A percentile compares a stretch with the other conserved stretches of the same genome.
phyloP scores from a whole-genome alignment of 2,888 invertebrate genomes.

The Epinotia demarniana region DNA sequence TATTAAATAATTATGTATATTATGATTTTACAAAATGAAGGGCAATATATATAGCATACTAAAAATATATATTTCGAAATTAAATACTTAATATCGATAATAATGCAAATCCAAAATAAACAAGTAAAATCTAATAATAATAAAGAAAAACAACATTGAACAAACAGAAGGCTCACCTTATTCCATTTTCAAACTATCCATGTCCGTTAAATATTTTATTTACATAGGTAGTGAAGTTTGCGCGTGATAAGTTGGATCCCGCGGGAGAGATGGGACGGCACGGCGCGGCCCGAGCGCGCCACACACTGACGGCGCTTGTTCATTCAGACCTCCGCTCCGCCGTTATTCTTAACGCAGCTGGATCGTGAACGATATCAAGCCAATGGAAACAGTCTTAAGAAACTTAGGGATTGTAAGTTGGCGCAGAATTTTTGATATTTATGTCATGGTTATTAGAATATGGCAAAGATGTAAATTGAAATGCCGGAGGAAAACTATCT shows the following conservation, averaged over 20 bases:
- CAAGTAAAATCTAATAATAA: neutral
- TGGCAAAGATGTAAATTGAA: too few species aligned
- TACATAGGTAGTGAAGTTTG: conserved; percentile 61
- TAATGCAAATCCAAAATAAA: neutral
- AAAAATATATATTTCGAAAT: too few species aligned
- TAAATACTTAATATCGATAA: neutral
- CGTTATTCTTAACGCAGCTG: conserved; percentile 82
- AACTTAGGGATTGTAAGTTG: conserved; percentile 18
- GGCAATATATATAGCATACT: too few species aligned
- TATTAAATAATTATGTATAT: too few species aligned
- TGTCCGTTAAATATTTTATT: conserved; percentile 24
- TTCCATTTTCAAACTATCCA: conserved; percentile 32
- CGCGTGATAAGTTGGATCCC: conserved; percentile 54
- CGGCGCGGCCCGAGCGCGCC: conserved; percentile 62
- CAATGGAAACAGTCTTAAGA: conserved; percentile 45
- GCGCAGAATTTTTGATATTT: neutral
- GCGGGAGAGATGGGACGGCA: conserved; percentile 54
- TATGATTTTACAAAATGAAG: too few species aligned
- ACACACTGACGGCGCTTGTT: conserved; percentile 76
- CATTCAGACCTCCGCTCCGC: conserved; percentile 74
- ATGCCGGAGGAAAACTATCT: too few species aligned
- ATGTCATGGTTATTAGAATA: neutral
- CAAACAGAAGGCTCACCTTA: conserved; percentile 32
- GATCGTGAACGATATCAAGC: conserved; percentile 68
- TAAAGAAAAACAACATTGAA: neutral